These are phyloP conservation scores for Arremon brunneinucha DNA, from an alignment of 2,797 vertebrate genomes.

Conservation along the genomic window DNA sequence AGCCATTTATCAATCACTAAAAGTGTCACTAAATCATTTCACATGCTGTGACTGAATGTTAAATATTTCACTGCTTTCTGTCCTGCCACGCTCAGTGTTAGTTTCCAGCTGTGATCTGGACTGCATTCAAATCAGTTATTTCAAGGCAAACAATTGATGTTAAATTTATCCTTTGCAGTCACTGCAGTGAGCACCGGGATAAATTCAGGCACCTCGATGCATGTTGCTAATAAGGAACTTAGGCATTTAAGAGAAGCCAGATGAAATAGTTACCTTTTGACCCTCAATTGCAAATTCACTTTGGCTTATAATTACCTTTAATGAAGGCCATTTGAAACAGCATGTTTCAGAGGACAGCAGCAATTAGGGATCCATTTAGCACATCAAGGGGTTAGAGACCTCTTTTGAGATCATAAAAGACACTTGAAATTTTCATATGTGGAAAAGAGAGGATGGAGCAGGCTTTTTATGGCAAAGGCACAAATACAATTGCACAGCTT, in stretches of 20 bases:
- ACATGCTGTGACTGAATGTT: background rate
- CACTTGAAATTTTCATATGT: background rate
- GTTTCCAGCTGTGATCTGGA: background rate
- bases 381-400: background rate
- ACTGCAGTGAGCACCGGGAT: background rate
- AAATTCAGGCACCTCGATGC: background rate
- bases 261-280: background rate
- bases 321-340: background rate
- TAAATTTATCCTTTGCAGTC: background rate
- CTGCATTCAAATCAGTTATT: background rate
- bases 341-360: background rate
- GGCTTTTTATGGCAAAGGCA: background rate
- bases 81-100: background rate
- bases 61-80: background rate
- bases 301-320: background rate
- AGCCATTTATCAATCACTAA: background rate
- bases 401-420: slow-evolving; percentile 3
- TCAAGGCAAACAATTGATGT: background rate
- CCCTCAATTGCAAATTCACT: background rate
- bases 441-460: background rate
- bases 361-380: slow-evolving; percentile 12
- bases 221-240: background rate
- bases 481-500: background rate
- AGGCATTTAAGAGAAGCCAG: background rate
- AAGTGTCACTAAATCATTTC: background rate